These are phyloP conservation scores for Tipula confusa DNA, from an alignment of 2,888 invertebrate species.

Conservation along the genomic window DNA sequence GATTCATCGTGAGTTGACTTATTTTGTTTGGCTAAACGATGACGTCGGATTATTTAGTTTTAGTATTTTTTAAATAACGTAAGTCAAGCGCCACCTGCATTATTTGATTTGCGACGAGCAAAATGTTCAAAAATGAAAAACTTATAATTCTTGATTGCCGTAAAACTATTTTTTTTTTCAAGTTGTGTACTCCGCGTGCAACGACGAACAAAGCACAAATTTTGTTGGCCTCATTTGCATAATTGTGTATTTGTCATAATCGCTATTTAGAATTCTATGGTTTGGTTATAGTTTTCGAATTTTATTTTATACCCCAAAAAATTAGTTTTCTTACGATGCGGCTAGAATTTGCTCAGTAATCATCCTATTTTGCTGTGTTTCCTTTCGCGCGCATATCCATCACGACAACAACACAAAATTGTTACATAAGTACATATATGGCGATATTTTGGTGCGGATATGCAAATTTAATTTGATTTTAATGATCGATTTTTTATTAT, in stretches of 20 bases:
- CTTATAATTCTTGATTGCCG: slow-evolving; percentile 7
- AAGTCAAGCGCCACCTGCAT: background rate
- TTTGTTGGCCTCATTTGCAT: background rate
- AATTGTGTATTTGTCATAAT: slow-evolving; percentile 30
- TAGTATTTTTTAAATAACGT: too few relatives aligned
- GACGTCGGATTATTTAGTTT: too few relatives aligned
- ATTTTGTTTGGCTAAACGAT: too few relatives aligned
- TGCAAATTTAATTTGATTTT: background rate
- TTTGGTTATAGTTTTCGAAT: background rate
- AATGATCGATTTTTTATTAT: background rate
- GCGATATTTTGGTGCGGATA: background rate
- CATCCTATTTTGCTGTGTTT: background rate
- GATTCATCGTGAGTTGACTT: too few relatives aligned
- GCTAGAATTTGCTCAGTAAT: background rate
- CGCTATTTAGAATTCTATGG: background rate
- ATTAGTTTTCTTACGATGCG: background rate
- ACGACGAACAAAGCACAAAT: slow-evolving; percentile 16
- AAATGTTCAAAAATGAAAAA: background rate
- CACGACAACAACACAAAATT: background rate
- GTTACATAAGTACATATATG: background rate
- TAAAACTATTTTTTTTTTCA: background rate
- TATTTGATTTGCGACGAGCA: background rate
- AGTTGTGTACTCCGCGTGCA: background rate
- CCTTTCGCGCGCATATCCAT: background rate
- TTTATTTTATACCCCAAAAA: too few relatives aligned